A percentile compares a stretch with the other conserved stretches of the same genome.
Evolutionary conservation across 2,888 invertebrate genomes (phyloP).

Genomic region (Lasioglossum calceatum): DNA sequence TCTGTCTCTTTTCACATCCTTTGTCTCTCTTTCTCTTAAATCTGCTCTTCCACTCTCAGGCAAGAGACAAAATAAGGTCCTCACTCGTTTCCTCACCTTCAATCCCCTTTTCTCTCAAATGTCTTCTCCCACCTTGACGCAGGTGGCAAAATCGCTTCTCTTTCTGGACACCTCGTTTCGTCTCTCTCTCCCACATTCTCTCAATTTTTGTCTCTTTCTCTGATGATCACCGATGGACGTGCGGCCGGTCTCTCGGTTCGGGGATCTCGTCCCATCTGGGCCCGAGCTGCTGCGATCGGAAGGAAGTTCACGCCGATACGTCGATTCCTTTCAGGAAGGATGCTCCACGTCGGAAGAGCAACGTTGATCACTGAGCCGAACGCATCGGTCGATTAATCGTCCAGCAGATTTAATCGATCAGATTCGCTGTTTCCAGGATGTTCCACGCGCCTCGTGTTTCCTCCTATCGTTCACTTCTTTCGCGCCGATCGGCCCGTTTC

Average conservation of each 20-base stretch:
- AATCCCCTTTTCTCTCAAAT: neutral
- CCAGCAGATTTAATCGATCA: slow-evolving; percentile 50
- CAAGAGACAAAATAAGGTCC: neutral
- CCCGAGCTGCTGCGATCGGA: slow-evolving; percentile 64
- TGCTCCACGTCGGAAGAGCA: slow-evolving; percentile 39
- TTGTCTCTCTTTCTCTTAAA: neutral
- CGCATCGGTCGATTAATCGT: slow-evolving; percentile 48
- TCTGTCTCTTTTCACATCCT: too few species aligned
- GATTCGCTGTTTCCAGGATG: slow-evolving; percentile 30
- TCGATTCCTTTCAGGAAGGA: slow-evolving; percentile 58
- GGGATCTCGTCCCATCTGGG: slow-evolving; percentile 33
- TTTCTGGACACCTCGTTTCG: neutral
- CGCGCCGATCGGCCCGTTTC: neutral
- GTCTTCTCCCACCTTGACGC: neutral
- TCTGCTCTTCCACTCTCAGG: neutral
- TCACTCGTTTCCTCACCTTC: neutral
- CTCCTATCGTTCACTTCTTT: neutral
- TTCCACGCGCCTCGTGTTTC: slow-evolving; percentile 43
- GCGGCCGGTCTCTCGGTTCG: slow-evolving; percentile 32
- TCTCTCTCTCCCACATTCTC: neutral
- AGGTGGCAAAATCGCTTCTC: neutral
- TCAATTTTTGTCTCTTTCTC: slow-evolving; percentile 17
- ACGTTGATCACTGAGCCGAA: slow-evolving; percentile 33
- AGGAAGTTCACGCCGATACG: slow-evolving; percentile 71
- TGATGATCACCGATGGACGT: slow-evolving; percentile 21